phyloP scores from a whole-genome alignment of 2,888 invertebrate genomes.

The Listrodromus nycthemerus region DNA sequence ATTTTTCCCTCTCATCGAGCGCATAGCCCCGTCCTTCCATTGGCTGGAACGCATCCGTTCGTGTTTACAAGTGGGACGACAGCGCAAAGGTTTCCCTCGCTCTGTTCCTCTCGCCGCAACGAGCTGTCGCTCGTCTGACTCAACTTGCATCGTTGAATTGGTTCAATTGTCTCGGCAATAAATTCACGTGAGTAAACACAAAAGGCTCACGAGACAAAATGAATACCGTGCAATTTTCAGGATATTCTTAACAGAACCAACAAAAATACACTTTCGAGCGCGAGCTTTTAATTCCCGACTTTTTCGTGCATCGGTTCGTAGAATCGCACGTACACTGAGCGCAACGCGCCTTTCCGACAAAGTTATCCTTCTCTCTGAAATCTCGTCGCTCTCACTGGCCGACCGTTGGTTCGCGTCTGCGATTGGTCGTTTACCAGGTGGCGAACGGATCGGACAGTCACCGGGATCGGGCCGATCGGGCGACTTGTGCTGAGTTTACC shows the following conservation, averaged over 20 bases:
- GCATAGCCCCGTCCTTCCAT: slow-evolving; percentile 2
- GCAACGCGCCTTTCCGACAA: background rate
- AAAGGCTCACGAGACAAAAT: no score
- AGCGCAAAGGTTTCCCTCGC: slow-evolving; percentile 17
- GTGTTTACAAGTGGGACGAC: background rate
- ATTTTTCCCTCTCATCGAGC: background rate
- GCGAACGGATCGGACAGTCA: slow-evolving; percentile 71
- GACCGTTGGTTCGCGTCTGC: slow-evolving; percentile 67
- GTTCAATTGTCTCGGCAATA: slow-evolving; percentile 36
- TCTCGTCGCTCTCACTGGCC: background rate
- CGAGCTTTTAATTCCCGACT: background rate
- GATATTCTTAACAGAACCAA: background rate
- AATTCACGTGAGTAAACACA: background rate
- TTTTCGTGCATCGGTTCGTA: background rate
- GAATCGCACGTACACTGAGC: background rate
- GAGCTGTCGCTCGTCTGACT: slow-evolving; percentile 18
- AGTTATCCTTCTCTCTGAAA: background rate
- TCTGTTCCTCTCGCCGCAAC: slow-evolving; percentile 4
- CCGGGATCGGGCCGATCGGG: slow-evolving; percentile 79
- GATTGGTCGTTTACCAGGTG: slow-evolving; percentile 63
- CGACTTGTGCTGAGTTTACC: slow-evolving; percentile 74
- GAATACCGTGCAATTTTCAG: background rate
- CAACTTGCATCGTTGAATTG: slow-evolving; percentile 30
- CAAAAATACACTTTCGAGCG: background rate
- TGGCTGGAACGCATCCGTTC: slow-evolving; percentile 25